Conservation (phyloP, 2,113 vertebrate species). For the Pangasianodon hypophthalmus region DNA sequence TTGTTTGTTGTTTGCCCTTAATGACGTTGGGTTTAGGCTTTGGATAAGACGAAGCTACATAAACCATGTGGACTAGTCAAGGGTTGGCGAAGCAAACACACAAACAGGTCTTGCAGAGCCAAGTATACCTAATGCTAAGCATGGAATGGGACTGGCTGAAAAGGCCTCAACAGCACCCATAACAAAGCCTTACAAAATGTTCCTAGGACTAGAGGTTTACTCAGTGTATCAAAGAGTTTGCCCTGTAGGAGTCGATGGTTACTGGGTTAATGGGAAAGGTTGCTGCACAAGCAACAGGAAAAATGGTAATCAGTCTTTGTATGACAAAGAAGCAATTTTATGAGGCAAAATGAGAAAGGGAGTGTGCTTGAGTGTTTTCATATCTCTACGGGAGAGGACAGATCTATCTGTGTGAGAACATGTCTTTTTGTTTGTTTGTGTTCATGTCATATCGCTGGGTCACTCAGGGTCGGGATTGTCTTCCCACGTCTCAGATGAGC, state of each 20-base stretch:
- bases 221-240: not conserved
- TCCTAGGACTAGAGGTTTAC: not conserved
- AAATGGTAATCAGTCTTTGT: constrained; percentile 39
- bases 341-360: constrained; percentile 28
- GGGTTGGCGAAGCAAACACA: constrained; percentile 11
- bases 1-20: constrained; percentile 39
- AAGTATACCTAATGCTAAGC: constrained; percentile 19
- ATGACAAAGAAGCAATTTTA: constrained; percentile 47
- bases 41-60: constrained; percentile 20
- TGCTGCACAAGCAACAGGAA: constrained; percentile 33
- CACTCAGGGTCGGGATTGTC: constrained; percentile 67
- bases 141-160: not conserved
- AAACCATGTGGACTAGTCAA: constrained; percentile 2
- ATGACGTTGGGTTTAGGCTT: constrained; percentile 1
- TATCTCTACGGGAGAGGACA: not conserved
- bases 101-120: not conserved
- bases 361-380: constrained; percentile 23
- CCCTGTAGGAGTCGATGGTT: not conserved
- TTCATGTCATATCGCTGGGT: constrained; percentile 31
- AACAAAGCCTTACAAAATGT: constrained; percentile 13
- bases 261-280: constrained; percentile 23
- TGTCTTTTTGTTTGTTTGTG: not conserved
- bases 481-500: constrained; percentile 55
- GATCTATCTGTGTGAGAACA: not conserved
- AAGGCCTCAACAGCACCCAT: constrained; percentile 11